Evolutionary conservation across 2,113 vertebrate genomes (phyloP), one percentile per base, ranked within the genome.

Genomic region (Amia ocellicauda): DNA sequence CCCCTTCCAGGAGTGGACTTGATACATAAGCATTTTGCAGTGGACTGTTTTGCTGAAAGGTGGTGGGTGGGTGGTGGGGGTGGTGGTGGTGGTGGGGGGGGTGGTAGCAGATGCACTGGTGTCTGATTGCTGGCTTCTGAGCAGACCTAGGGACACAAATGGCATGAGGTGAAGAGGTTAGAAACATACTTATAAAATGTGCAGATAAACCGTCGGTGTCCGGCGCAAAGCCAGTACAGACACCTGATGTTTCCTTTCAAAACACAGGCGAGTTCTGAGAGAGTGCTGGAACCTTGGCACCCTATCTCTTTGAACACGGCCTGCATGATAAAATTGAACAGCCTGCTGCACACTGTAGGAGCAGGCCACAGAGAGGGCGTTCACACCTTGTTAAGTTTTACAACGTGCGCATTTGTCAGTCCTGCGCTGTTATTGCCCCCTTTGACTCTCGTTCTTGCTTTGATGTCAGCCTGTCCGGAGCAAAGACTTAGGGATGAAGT

Each of bases 361-460:
- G 23, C 74, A 64, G 85, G 87, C 80, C 84, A 77, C 70, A 26
- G 62, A 69, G 77, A 83, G 86, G 86, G 73, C 84, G 74, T 88
- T 89, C 85, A 87, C 87, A 89, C 85, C 86, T 88, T 86, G 85
- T 87, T 88, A 86, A 86, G 82, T 87, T 89, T 89, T 88, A 89
- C 84, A 88, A 77, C 87, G 74, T 57, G 67, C 72, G 74, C 87
- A 89, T 88, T 87, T 89, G 86, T 87, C 73, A 40, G 75, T 68
- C 67, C 77, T 42, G 68, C 69, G 62, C 72, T 82, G 31, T 83
- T 79, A 79, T 81, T 85, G 82, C 74, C 80, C 31, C 80, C 77
- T 59, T 57, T 71, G 64, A 76, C 75, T 75, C 50, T 3, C 51
- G 50, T 62, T 10, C 59, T 45, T 28, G 67, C 85, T 85, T 88